Conservation (phyloP, 2,797 vertebrate species). For the Otolemur crassicaudatus region DNA sequence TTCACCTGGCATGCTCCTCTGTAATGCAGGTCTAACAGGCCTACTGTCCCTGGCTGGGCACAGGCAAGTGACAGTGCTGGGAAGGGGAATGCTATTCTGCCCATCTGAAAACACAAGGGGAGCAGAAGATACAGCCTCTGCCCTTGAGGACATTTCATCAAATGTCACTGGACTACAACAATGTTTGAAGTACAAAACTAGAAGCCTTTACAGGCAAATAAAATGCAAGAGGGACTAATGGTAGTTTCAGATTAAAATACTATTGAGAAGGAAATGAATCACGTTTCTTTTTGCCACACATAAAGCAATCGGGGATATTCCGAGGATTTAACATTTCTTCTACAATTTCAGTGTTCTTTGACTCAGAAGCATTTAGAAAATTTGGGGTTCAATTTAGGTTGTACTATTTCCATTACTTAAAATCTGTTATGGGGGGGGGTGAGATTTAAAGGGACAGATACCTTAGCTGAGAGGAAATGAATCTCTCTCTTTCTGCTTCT, state of each 20-base stretch:
- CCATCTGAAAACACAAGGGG: slow-evolving; percentile 3
- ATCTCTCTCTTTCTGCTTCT: background rate
- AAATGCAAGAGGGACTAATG: background rate
- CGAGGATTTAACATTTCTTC: background rate
- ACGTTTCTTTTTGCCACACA: background rate
- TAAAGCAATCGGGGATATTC: background rate
- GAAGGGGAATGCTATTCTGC: background rate
- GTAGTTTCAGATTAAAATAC: background rate
- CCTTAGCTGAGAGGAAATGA: background rate
- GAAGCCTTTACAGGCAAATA: slow-evolving; percentile 17
- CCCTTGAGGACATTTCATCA: background rate
- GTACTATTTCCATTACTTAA: background rate
- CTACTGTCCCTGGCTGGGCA: background rate
- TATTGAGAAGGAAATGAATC: background rate
- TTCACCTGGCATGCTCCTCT: background rate
- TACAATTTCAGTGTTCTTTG: slow-evolving; percentile 32
- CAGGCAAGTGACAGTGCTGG: background rate
- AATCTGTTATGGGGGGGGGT: background rate
- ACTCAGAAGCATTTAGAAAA: slow-evolving; percentile 22
- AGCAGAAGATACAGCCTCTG: background rate
- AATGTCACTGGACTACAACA: background rate
- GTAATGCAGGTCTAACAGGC: background rate
- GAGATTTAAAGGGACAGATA: background rate
- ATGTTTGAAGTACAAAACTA: background rate
- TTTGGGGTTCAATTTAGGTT: background rate